Conservation (phyloP, 2,888 invertebrate species). For the Zygaena filipendulae region DNA sequence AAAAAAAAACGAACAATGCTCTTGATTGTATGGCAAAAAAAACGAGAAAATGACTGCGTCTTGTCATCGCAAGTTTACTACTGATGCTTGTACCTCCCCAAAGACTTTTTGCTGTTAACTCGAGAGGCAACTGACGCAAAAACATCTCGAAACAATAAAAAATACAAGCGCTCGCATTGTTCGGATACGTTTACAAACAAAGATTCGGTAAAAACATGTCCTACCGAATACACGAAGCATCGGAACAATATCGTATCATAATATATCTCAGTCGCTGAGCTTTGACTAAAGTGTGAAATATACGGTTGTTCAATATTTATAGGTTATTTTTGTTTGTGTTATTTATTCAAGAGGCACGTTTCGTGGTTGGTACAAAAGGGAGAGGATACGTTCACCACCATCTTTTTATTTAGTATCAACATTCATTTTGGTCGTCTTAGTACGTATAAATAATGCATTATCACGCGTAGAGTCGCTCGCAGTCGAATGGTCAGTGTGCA, state of each 20-base stretch:
- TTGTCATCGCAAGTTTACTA: slow-evolving; percentile 27
- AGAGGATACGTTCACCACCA: slow-evolving; percentile 32
- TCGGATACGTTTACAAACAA: slow-evolving; percentile 53
- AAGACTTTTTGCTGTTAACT: slow-evolving; percentile 26
- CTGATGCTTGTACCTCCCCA: slow-evolving; percentile 19
- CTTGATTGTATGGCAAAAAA: no score
- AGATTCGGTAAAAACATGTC: slow-evolving; percentile 45
- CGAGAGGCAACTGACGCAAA: slow-evolving; percentile 23
- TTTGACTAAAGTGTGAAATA: slow-evolving; percentile 59
- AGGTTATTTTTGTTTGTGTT: slow-evolving; percentile 61
- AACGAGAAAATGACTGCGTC: no score
- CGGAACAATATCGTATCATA: slow-evolving; percentile 48
- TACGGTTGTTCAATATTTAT: slow-evolving; percentile 63
- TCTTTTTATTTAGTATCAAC: slow-evolving; percentile 61
- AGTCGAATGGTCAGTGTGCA: slow-evolving; percentile 33
- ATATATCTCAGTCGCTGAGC: slow-evolving; percentile 54
- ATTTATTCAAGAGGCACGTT: slow-evolving; percentile 51
- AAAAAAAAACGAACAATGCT: no score
- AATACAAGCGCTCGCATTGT: slow-evolving; percentile 39
- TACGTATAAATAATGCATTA: slow-evolving; percentile 66
- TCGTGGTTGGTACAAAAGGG: slow-evolving; percentile 24
- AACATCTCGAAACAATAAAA: no score
- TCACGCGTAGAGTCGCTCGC: slow-evolving; percentile 50
- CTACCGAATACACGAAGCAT: slow-evolving; percentile 38
- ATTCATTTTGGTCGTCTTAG: slow-evolving; percentile 61